These are phyloP conservation scores for Lepeophtheirus salmonis DNA, from an alignment of 1,140 invertebrate genomes.

Conservation along the genomic window DNA sequence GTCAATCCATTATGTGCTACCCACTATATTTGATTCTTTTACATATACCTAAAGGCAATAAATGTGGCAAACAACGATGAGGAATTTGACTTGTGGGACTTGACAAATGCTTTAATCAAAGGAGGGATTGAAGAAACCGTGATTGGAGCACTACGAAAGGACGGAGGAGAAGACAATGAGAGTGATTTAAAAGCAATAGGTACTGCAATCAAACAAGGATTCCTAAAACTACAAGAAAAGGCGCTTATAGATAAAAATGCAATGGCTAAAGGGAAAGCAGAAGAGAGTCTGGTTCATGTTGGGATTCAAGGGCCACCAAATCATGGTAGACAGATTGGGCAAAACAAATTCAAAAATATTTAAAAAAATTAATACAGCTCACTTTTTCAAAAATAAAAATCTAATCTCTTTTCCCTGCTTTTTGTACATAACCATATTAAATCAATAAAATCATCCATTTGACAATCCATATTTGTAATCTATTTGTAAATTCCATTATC, in stretches of 20 bases:
- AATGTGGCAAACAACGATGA: background rate
- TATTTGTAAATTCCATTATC: too few species aligned
- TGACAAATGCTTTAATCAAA: background rate
- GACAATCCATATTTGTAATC: too few species aligned
- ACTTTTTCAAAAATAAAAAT: too few species aligned
- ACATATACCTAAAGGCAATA: background rate
- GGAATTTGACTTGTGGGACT: background rate
- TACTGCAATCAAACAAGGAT: background rate
- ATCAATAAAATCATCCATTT: too few species aligned
- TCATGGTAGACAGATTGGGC: background rate
- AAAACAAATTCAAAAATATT: background rate
- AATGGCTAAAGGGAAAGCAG: background rate
- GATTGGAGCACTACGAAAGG: too few species aligned
- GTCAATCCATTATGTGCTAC: background rate
- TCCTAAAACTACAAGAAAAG: background rate
- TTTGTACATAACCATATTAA: too few species aligned
- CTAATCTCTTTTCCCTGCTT: too few species aligned
- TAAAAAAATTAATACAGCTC: too few species aligned
- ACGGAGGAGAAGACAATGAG: background rate
- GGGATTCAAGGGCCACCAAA: background rate
- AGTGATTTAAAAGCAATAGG: background rate
- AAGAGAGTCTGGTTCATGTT: background rate
- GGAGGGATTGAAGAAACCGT: background rate
- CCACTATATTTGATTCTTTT: too few species aligned
- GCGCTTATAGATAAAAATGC: background rate